Evolutionary conservation across 1,140 invertebrate species (phyloP).

Genomic region (Aphelinus certus): DNA sequence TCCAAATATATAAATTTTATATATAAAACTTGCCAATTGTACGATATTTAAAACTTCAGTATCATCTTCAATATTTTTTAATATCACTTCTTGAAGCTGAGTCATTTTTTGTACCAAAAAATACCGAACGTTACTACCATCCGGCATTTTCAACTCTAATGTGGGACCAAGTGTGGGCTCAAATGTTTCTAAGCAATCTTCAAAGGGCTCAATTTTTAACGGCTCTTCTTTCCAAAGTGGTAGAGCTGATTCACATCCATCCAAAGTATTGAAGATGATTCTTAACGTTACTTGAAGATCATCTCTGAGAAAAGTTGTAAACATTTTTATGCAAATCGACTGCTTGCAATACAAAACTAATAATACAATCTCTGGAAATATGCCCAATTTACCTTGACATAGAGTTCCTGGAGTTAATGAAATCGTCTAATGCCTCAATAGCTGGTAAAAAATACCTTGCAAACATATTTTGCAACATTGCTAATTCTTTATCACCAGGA

Average conservation of each 20-base stretch:
- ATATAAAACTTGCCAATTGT: no score
- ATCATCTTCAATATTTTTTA: constrained; percentile 75
- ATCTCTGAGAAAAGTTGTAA: no score
- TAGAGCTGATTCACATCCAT: constrained; percentile 69
- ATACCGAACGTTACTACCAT: constrained; percentile 71
- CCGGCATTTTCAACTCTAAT: constrained; percentile 67
- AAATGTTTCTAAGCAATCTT: constrained; percentile 51
- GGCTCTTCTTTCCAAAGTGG: constrained; percentile 71
- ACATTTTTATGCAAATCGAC: no score
- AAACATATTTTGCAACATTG: constrained; percentile 72
- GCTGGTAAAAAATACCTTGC: constrained; percentile 70
- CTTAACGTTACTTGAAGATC: constrained; percentile 63
- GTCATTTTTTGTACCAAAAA: constrained; percentile 67
- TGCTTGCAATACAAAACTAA: no score
- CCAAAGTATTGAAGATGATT: constrained; percentile 52
- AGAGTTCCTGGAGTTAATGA: constrained; percentile 42
- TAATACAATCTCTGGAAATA: no score
- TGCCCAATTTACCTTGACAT: constrained; percentile 53
- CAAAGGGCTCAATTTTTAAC: constrained; percentile 60
- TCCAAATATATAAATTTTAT: no score
- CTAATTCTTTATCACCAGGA: constrained; percentile 77
- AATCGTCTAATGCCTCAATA: not conserved
- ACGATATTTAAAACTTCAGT: no score
- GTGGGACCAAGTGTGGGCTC: constrained; percentile 59
- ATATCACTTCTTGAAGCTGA: constrained; percentile 68